A percentile compares a stretch with the other conserved stretches of the same genome.
phyloP scores from a whole-genome alignment of 1,140 invertebrate species.

The Daktulosphaira vitifoliae region DNA sequence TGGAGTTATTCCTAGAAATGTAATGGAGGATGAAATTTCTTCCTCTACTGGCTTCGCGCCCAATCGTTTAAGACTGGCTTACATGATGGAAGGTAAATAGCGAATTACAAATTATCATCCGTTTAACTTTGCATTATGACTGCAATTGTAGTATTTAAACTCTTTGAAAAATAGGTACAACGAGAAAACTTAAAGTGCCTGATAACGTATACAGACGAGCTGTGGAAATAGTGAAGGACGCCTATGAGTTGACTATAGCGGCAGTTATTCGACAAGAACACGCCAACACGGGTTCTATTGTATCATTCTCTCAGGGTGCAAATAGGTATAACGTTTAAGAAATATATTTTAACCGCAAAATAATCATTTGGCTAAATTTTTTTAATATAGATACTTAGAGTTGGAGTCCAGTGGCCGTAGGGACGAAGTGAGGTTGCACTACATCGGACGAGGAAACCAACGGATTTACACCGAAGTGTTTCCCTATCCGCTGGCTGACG shows the following conservation, averaged over 20 bases:
- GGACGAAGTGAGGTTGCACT: slow-evolving; percentile 72
- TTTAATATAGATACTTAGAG: slow-evolving; percentile 66
- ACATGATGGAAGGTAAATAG: slow-evolving; percentile 14
- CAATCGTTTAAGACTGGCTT: slow-evolving; percentile 11
- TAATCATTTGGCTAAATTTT: background rate
- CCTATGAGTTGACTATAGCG: slow-evolving; percentile 70
- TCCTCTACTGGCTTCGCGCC: background rate
- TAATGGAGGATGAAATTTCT: background rate
- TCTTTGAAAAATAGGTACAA: slow-evolving; percentile 47
- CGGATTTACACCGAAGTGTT: slow-evolving; percentile 71
- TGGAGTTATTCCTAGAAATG: background rate
- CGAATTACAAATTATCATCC: no score
- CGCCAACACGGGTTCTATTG: slow-evolving; percentile 69
- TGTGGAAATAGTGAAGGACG: slow-evolving; percentile 55
- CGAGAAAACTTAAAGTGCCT: slow-evolving; percentile 60
- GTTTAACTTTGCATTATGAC: no score
- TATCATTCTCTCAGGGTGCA: slow-evolving; percentile 68
- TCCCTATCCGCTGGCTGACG: slow-evolving; percentile 73
- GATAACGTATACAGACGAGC: slow-evolving; percentile 56
- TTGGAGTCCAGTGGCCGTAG: slow-evolving; percentile 79
- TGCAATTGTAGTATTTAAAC: no score
- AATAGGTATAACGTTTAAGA: slow-evolving; percentile 49
- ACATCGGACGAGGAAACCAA: slow-evolving; percentile 51
- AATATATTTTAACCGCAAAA: background rate
- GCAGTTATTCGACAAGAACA: slow-evolving; percentile 67